Conservation (phyloP, 2,888 invertebrate genomes). For the Ectobius pallidus region DNA sequence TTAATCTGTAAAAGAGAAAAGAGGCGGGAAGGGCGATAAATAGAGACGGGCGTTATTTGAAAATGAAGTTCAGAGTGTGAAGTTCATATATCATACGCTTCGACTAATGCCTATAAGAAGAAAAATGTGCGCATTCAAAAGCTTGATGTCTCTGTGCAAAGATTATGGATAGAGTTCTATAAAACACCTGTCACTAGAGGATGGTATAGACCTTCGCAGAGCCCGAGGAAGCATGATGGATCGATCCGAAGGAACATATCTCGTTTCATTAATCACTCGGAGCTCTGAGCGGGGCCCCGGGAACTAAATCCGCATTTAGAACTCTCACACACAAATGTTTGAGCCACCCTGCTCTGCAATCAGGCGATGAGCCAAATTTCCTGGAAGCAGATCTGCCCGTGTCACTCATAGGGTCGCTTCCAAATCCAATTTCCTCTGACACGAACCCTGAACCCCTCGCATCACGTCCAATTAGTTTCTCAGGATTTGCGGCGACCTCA, state of each 20-base stretch:
- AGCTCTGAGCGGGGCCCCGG: neutral
- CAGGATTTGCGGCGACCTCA: too few relatives aligned
- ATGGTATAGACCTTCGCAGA: neutral
- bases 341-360: too few relatives aligned
- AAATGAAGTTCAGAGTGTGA: too few relatives aligned
- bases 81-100: too few relatives aligned
- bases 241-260: neutral
- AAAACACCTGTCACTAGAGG: constrained; percentile 9
- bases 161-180: constrained; percentile 1
- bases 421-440: constrained; percentile 14
- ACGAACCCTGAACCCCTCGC: constrained; percentile 6
- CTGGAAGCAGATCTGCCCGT: neutral
- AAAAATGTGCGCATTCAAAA: too few relatives aligned
- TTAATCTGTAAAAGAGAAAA: too few relatives aligned
- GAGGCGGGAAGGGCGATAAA: too few relatives aligned
- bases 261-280: neutral
- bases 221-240: neutral
- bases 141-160: neutral
- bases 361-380: neutral
- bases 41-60: too few relatives aligned
- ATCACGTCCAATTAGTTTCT: constrained; percentile 1
- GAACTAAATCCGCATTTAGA: constrained; percentile 1
- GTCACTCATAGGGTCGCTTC: neutral
- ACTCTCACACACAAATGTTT: neutral
- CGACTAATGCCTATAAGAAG: too few relatives aligned